Base-by-base conservation (phyloP, 2,113 vertebrate genomes). In the Donacobius atricapilla region DNA sequence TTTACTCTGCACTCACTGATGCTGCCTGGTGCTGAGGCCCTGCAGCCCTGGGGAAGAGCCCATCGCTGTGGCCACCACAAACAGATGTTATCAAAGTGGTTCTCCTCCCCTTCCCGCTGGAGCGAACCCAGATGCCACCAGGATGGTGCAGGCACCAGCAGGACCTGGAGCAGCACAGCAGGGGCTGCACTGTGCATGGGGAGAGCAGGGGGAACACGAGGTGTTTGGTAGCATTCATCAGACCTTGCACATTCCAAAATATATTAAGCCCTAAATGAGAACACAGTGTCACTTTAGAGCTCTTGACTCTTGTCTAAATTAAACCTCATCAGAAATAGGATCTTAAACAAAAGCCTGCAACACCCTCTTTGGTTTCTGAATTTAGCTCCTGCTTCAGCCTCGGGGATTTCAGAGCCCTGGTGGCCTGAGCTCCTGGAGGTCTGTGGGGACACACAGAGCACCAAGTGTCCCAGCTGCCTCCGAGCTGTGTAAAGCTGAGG, bases 111-210 rank as follows among this genome's bases (percentile, higher is more conserved):
- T 40, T 69, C 3, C 4, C 53, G 7, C 57, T 25, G 48, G 23
- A 56, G 48, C 13, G 70, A 50, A 20, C 22, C 13, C 58, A 44
- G 31, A 15, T 86, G 65, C 35, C 53, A 39, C 8, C 37, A n/a
- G 58, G 35, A 21, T 23, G 39, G 16, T 47, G 61, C 33, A 40
- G 76, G 4, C 21, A 25, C 19, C 30, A 33, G 10, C 3, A 6
- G 47, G 51, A 35, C 17, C 21, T 54, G 79, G 48, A 64, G 44
- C 37, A 66, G 51, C 57, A 16, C 2, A 54, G 58, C 54, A 39
- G 10, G 57, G 51, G 25, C 51, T 83, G 60, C 33, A 8, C 40
- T 1, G 0, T 53, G 56, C 1, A 0, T 3, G 8, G 27, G 30
- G 35, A 58, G 64, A 35, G 60, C 39, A 25, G 15, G 25, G 44